phyloP scores from a whole-genome alignment of 2,113 vertebrate genomes.

The Cephalopterus ornatus region DNA sequence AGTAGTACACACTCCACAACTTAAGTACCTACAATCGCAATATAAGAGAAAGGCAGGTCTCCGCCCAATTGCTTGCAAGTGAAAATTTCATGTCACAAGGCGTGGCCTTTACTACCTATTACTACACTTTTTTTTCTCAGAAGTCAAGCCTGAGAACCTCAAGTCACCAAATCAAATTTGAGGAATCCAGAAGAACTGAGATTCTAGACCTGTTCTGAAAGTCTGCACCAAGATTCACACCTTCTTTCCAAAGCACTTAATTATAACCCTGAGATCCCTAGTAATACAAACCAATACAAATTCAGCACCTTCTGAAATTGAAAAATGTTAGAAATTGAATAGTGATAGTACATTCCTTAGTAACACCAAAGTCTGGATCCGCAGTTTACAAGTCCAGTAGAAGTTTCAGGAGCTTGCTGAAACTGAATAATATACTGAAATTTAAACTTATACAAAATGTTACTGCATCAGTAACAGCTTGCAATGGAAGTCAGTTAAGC shows the following conservation, averaged over 20 bases:
- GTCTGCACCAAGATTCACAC: not conserved
- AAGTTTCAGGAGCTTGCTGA: not conserved
- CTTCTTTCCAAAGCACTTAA: not conserved
- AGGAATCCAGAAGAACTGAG: not conserved
- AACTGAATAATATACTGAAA: not conserved
- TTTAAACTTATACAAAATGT: not conserved
- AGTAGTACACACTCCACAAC: not conserved
- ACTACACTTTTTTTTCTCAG: not conserved
- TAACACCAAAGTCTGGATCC: not conserved
- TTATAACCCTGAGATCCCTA: not conserved
- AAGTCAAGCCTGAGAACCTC: not conserved
- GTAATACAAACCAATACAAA: not conserved
- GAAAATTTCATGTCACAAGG: not conserved
- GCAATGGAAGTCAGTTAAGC: not conserved
- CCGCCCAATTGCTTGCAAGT: not conserved
- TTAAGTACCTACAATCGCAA: not conserved
- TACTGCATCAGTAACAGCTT: not conserved
- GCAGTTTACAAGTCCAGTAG: not conserved
- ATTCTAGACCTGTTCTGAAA: not conserved
- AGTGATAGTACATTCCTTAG: not conserved
- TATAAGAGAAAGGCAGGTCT: not conserved
- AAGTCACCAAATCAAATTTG: not conserved
- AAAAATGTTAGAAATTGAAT: not conserved
- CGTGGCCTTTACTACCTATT: not conserved
- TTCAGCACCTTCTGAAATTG: not conserved